Evolutionary conservation across 2,888 invertebrate species (phyloP).

Genomic region (Sinodicranocentrus sp.): DNA sequence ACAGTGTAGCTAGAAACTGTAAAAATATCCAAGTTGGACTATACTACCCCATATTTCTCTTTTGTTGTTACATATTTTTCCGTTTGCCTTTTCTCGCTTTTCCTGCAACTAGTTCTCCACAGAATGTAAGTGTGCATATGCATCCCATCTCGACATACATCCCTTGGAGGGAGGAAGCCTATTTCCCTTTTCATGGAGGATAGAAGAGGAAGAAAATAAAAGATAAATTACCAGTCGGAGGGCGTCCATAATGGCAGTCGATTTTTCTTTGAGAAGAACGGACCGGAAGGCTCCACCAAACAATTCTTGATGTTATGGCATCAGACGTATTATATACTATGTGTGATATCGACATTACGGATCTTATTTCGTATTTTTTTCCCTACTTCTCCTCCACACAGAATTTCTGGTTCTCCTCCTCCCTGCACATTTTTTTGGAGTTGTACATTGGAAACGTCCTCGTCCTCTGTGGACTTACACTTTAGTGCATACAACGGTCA

Average conservation of each 20-base stretch:
- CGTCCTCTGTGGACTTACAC: neutral
- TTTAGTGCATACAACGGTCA: conserved; percentile 32
- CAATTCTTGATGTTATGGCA: conserved; percentile 73
- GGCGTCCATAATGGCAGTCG: conserved; percentile 76
- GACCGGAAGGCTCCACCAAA: conserved; percentile 75
- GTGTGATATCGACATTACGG: conserved; percentile 34
- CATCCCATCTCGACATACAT: too few relatives aligned
- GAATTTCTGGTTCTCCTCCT: conserved; percentile 20
- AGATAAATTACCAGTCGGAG: conserved; percentile 77
- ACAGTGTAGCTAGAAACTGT: too few relatives aligned
- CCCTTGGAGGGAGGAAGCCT: too few relatives aligned
- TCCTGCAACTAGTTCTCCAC: too few relatives aligned
- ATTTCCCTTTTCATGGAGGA: neutral
- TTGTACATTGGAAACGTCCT: too few relatives aligned
- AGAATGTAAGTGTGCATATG: too few relatives aligned
- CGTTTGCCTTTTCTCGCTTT: too few relatives aligned
- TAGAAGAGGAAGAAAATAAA: conserved; percentile 76
- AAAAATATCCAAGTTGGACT: too few relatives aligned
- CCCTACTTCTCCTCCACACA: neutral
- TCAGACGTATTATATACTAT: conserved; percentile 25
- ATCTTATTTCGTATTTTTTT: conserved; percentile 47
- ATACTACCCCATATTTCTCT: too few relatives aligned
- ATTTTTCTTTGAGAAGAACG: conserved; percentile 74
- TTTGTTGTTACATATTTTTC: too few relatives aligned
- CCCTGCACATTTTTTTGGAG: conserved; percentile 10